A percentile compares a stretch with the other conserved stretches of the same genome.
Evolutionary conservation across 2,113 vertebrate species (phyloP).

Genomic region (Perca flavescens): DNA sequence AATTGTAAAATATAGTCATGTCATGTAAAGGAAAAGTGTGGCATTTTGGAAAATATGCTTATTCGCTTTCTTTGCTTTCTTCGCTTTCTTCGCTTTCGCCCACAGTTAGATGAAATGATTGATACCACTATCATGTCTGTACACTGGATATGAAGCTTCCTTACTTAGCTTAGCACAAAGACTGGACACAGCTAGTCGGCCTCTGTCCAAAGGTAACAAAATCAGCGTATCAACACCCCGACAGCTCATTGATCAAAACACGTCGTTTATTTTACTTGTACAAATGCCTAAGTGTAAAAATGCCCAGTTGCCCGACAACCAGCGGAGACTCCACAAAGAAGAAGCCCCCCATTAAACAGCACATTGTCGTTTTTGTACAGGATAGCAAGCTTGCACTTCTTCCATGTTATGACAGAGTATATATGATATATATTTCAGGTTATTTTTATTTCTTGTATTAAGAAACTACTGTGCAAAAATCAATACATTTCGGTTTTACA

Average conservation of each 20-base stretch:
- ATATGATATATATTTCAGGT: not conserved
- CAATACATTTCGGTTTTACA: not conserved
- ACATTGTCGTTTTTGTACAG: not conserved
- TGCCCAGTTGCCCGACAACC: not conserved
- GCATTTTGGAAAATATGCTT: not conserved
- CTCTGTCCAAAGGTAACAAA: not conserved
- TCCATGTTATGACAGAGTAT: not conserved
- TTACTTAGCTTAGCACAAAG: not conserved
- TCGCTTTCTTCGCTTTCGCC: not conserved
- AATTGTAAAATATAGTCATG: slow-evolving; percentile 4
- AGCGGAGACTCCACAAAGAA: not conserved
- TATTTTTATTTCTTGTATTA: not conserved
- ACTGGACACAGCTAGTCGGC: not conserved
- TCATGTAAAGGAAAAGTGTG: not conserved
- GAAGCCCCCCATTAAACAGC: not conserved
- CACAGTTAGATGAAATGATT: not conserved
- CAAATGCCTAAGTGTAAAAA: not conserved
- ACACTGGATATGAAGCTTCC: not conserved
- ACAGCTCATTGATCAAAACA: too few species aligned
- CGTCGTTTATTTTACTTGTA: not conserved
- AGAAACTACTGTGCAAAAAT: not conserved
- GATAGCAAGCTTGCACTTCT: not conserved
- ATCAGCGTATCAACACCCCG: not conserved
- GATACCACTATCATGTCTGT: not conserved
- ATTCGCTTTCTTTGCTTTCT: not conserved